Conservation (phyloP, 1,140 invertebrate species). For the Agraylea sexmaculata region DNA sequence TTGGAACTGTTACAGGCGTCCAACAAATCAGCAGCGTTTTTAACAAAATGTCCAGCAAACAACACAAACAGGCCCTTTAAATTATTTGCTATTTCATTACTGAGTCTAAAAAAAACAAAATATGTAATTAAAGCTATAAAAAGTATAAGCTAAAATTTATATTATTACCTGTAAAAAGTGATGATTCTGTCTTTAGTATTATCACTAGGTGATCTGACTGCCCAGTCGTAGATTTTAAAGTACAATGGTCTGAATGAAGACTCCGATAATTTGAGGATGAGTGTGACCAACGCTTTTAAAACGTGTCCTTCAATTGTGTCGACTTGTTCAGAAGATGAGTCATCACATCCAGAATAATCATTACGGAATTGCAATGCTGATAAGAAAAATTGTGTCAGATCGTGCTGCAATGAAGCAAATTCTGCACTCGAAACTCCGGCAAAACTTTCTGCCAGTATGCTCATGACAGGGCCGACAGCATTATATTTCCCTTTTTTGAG, state of each 20-base stretch:
- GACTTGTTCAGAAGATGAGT: constrained; percentile 28
- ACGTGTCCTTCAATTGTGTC: constrained; percentile 54
- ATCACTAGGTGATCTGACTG: constrained; percentile 45
- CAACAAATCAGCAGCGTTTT: constrained; percentile 62
- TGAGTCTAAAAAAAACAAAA: constrained; percentile 47
- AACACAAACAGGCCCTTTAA: constrained; percentile 80
- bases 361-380: constrained; percentile 60
- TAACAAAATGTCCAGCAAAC: constrained; percentile 76
- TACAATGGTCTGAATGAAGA: constrained; percentile 77
- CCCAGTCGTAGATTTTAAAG: constrained; percentile 79
- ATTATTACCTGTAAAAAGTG: constrained; percentile 60
- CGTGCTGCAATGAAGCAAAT: constrained; percentile 47
- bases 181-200: constrained; percentile 52
- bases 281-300: constrained; percentile 57
- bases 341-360: constrained; percentile 25
- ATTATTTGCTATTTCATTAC: constrained; percentile 62
- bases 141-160: constrained; percentile 12
- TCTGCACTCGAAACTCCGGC: constrained; percentile 44
- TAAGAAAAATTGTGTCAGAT: constrained; percentile 64
- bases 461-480: constrained; percentile 59
- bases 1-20: constrained; percentile 44
- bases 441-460: constrained; percentile 60
- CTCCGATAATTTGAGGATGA: constrained; percentile 82
- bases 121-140: neutral
- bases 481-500: constrained; percentile 44